Percentiles rank a stretch among this genome's conserved stretches.
phyloP scores from a whole-genome alignment of 35 echinoderm and acorn worm species.

The Anneissia japonica region DNA sequence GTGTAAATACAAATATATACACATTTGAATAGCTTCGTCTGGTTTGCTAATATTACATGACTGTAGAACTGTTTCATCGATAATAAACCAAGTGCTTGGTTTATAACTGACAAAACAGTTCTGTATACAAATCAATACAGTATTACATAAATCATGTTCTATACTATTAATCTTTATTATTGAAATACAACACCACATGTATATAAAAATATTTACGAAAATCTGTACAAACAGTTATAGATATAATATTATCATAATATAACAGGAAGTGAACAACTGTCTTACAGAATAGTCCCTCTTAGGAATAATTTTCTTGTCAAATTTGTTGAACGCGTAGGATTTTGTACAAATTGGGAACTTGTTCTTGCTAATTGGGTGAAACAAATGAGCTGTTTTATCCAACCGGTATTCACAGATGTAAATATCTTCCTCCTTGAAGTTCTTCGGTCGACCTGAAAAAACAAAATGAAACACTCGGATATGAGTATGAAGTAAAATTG shows the following conservation, averaged over 20 bases:
- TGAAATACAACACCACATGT: not conserved
- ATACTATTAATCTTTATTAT: not conserved
- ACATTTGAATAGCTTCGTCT: too few relatives aligned
- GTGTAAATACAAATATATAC: too few relatives aligned
- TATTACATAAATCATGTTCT: not conserved
- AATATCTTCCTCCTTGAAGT: slow-evolving; percentile 66
- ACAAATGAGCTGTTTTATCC: slow-evolving; percentile 95
- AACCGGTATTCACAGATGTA: slow-evolving; percentile 96
- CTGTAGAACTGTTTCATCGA: too few relatives aligned
- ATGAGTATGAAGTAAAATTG: too few relatives aligned
- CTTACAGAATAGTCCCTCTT: slow-evolving; percentile 98
- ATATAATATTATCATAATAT: not conserved
- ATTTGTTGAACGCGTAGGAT: slow-evolving; percentile 92
- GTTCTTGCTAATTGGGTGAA: slow-evolving; percentile 79
- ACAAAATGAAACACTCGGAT: not conserved
- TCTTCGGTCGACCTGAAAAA: slow-evolving; percentile 68
- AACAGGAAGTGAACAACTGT: not conserved
- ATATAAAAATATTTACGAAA: not conserved
- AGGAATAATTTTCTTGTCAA: slow-evolving; percentile 84
- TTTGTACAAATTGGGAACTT: slow-evolving; percentile 85
- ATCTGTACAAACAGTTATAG: not conserved
- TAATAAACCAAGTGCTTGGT: not conserved
- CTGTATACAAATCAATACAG: not conserved
- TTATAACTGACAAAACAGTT: not conserved
- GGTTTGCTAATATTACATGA: too few relatives aligned